Conservation (phyloP, 2,797 vertebrate genomes). For the Gymnoscopelus braueri region DNA sequence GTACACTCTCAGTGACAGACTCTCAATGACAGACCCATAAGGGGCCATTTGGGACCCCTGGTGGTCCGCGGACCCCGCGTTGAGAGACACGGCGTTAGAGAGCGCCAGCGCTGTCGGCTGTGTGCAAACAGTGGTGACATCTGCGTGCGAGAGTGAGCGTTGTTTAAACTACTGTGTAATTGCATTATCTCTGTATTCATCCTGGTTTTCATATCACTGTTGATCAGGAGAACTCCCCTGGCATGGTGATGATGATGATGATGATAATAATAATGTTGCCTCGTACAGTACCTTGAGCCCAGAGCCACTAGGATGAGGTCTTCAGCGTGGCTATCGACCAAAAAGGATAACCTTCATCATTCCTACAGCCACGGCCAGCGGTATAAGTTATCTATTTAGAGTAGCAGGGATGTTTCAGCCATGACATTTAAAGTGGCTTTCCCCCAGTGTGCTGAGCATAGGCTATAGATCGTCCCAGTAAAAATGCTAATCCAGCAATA, state of each 20-base stretch:
- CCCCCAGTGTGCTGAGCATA: not conserved
- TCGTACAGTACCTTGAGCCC: conserved; percentile 60
- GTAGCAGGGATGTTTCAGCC: conserved; percentile 76
- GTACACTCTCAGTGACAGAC: too few species aligned
- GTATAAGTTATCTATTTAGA: conserved; percentile 47
- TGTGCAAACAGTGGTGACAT: too few species aligned
- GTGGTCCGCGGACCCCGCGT: too few species aligned
- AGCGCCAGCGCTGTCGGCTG: too few species aligned
- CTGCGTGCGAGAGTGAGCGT: too few species aligned
- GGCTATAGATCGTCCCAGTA: not conserved
- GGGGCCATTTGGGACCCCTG: too few species aligned
- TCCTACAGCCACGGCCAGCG: conserved; percentile 57
- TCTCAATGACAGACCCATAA: too few species aligned
- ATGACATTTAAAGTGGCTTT: conserved; percentile 68
- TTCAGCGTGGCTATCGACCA: conserved; percentile 71
- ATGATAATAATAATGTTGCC: conserved; percentile 1
- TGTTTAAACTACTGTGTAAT: too few species aligned
- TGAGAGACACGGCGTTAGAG: too few species aligned
- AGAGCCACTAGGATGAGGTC: conserved; percentile 75
- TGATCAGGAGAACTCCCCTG: conserved; percentile 5
- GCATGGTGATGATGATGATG: conserved; percentile 20
- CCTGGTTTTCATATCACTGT: conserved; percentile 43
- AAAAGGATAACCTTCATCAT: conserved; percentile 70
- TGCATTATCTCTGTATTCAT: too few species aligned
- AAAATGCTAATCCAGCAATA: not conserved